Evolutionary conservation across 2,888 invertebrate genomes (phyloP).

Genomic region (Dexiosoma caninum): DNA sequence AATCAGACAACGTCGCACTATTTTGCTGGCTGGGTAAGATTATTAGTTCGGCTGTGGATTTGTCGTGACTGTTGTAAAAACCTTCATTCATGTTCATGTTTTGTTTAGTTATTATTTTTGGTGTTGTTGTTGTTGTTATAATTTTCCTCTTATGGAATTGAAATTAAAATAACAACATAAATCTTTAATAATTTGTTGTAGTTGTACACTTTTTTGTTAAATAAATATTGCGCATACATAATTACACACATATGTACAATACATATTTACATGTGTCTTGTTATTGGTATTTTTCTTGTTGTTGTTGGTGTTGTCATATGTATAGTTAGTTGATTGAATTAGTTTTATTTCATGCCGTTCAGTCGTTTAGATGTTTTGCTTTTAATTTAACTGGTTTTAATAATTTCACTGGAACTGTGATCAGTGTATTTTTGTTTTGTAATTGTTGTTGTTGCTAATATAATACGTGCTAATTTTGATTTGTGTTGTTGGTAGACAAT

Average conservation of each 20-base stretch:
- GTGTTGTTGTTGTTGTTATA: neutral
- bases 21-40: no score
- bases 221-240: neutral
- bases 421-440: neutral
- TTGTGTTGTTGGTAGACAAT: conserved; percentile 13
- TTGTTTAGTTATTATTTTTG: no score
- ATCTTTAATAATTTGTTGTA: conserved; percentile 22
- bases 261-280: neutral
- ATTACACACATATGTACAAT: neutral
- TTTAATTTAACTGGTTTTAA: conserved; percentile 54
- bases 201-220: neutral
- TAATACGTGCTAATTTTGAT: neutral
- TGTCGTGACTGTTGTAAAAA: neutral
- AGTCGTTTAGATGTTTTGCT: conserved; percentile 43
- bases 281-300: neutral
- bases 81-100: neutral
- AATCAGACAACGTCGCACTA: no score
- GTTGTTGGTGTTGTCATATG: neutral
- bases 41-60: no score
- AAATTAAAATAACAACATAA: conserved; percentile 34
- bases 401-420: conserved; percentile 32
- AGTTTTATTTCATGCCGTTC: neutral
- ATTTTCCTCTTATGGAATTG: conserved; percentile 9
- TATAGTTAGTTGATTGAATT: conserved; percentile 22
- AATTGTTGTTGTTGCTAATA: conserved; percentile 1